A percentile compares a stretch with the other conserved stretches of the same genome.
phyloP scores from a whole-genome alignment of 2,113 vertebrate species.

The Channa argus region DNA sequence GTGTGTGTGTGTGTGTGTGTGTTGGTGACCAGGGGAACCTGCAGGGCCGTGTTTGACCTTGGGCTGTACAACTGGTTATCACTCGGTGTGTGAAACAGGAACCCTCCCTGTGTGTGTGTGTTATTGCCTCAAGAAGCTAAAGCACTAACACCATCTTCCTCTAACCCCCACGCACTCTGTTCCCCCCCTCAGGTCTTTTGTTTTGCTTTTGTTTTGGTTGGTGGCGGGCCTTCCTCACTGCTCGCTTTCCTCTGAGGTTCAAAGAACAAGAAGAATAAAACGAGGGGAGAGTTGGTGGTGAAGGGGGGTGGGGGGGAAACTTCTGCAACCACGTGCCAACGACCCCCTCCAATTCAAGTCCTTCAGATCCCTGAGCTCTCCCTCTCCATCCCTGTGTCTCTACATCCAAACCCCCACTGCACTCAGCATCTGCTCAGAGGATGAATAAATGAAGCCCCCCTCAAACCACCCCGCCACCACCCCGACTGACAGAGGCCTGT shows the following conservation, averaged over 20 bases:
- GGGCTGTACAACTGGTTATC: conserved; percentile 67
- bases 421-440: conserved; percentile 81
- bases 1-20: too few relatives aligned
- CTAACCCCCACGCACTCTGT: neutral
- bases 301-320: conserved; percentile 18
- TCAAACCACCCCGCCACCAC: conserved; percentile 10
- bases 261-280: conserved; percentile 31
- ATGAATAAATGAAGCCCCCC: conserved; percentile 83
- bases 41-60: conserved; percentile 57
- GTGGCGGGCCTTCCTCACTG: conserved; percentile 23
- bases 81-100: conserved; percentile 50
- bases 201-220: conserved; percentile 53
- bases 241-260: conserved; percentile 38
- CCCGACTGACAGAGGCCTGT: conserved; percentile 79
- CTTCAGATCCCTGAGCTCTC: conserved; percentile 65
- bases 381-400: conserved; percentile 51
- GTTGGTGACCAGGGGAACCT: conserved; percentile 11
- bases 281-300: conserved; percentile 25
- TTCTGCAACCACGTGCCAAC: conserved; percentile 49
- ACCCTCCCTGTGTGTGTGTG: conserved; percentile 21
- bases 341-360: conserved; percentile 30
- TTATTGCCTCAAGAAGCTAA: conserved; percentile 7
- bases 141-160: conserved; percentile 11
- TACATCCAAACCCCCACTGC: conserved; percentile 70
- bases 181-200: conserved; percentile 55